These are phyloP conservation scores for Amiota minor DNA, from an alignment of 2,888 invertebrate genomes.

Conservation along the genomic window DNA sequence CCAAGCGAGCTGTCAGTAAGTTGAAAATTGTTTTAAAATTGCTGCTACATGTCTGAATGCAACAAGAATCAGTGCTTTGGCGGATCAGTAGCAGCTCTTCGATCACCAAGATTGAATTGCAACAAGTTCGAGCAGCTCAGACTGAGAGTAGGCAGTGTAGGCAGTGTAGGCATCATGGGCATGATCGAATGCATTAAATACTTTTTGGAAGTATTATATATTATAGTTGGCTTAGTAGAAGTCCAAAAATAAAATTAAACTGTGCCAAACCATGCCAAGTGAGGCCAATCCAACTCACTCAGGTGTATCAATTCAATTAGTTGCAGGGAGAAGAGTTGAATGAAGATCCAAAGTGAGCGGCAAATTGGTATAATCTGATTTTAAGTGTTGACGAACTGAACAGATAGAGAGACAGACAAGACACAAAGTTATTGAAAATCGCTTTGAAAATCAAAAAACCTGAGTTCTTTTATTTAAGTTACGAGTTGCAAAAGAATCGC, in stretches of 20 bases:
- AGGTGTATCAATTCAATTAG: conserved; percentile 54
- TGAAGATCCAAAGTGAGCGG: neutral
- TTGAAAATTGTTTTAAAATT: conserved; percentile 73
- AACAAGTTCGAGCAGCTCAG: conserved; percentile 55
- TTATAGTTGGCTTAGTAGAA: neutral
- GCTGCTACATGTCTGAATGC: conserved; percentile 72
- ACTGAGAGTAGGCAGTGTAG: neutral
- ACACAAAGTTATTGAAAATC: neutral
- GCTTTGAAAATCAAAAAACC: no score
- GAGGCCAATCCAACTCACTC: conserved; percentile 33
- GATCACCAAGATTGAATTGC: conserved; percentile 66
- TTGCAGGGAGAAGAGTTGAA: conserved; percentile 43
- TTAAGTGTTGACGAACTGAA: conserved; percentile 62
- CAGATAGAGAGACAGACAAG: neutral
- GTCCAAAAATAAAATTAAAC: conserved; percentile 32
- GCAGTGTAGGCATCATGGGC: neutral
- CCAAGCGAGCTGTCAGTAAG: conserved; percentile 69
- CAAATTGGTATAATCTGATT: conserved; percentile 69
- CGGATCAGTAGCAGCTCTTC: conserved; percentile 28
- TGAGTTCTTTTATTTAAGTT: no score
- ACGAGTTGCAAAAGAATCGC: neutral
- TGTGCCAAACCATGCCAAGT: conserved; percentile 42
- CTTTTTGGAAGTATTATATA: conserved; percentile 16
- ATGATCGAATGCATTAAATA: conserved; percentile 6
- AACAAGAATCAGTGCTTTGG: conserved; percentile 46